Percentiles rank a stretch among this genome's conserved stretches.
Evolutionary conservation across 2,888 invertebrate species (phyloP).

Genomic region (Cryptus viduatorius): DNA sequence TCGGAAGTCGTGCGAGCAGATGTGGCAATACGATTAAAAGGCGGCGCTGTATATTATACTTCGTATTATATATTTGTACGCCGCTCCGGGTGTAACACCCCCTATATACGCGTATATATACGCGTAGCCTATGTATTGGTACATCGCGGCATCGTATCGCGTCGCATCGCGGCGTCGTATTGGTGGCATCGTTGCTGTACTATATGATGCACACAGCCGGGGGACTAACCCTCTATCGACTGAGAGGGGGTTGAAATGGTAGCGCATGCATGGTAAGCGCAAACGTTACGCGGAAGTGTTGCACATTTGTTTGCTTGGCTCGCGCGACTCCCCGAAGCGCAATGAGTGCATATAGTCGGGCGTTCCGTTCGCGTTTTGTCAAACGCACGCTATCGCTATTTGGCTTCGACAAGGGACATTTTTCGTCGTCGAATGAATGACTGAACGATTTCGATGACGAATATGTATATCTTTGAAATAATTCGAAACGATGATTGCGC

Average conservation of each 20-base stretch:
- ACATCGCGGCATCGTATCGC: too few relatives aligned
- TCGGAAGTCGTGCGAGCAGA: conserved; percentile 64
- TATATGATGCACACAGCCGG: conserved; percentile 20
- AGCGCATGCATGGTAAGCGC: conserved; percentile 27
- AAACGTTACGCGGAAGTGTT: conserved; percentile 36
- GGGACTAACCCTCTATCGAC: conserved; percentile 33
- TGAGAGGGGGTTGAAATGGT: conserved; percentile 6
- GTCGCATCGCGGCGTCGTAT: too few relatives aligned
- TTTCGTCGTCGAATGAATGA: conserved; percentile 3
- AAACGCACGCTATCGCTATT: conserved; percentile 27
- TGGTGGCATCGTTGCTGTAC: too few relatives aligned
- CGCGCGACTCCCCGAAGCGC: conserved; percentile 22
- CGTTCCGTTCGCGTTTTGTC: conserved; percentile 39
- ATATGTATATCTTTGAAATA: conserved; percentile 23
- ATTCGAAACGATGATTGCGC: conserved; percentile 1
- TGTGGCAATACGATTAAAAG: conserved; percentile 58
- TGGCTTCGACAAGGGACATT: conserved; percentile 20
- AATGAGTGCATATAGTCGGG: conserved; percentile 20
- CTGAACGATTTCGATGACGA: conserved; percentile 14
- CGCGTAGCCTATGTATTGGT: conserved; percentile 31
- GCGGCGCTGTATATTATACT: conserved; percentile 39
- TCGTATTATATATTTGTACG: not conserved
- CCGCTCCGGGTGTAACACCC: not conserved
- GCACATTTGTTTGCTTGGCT: conserved; percentile 46
- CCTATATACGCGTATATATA: conserved; percentile 7